Evolutionary conservation across 2,888 invertebrate genomes (phyloP), one percentile per base, ranked within the genome.

Genomic region (Epirrita christyi): DNA sequence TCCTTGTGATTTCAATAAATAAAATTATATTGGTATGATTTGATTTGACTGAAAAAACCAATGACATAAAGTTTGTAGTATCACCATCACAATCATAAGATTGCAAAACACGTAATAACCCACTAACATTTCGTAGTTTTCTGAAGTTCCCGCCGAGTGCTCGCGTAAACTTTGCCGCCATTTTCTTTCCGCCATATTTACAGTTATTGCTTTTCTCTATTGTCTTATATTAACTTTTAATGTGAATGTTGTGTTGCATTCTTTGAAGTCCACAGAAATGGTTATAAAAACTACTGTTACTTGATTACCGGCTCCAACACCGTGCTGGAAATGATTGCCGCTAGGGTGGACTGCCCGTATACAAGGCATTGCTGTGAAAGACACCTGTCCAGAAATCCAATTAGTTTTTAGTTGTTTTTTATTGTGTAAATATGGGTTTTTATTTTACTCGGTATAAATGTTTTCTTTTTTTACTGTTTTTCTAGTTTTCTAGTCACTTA

Each of bases 131-230:
- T 66, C 72, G 74, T 78, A 75, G 76, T 72, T 64, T 72, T 62
- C 67, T 71, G 75, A 75, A 79, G 77, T 75, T 74, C 64, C 43
- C 60, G 53, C 43, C 60, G 55, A 68, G 66, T 50, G 63, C 68
- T 67, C 61, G 71, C 61, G 67, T 44, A 38, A 82, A 82, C 79
- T 82, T 81, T 73, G 74, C 80, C 70, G 66, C 56, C 66, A 67
- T 70, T 73, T 74, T 76, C 72, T 80, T 78, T 66, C 65, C 59
- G 63, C 69, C 66, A 68, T 71, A 78, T 66, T 64, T 51, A 64
- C 69, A 55, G 66, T 69, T 70, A 75, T 75, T 71, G 62, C 44
- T 72, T 59, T 71, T 67, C 72, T 71, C 71, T 72, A 55, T 68
- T 59, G 63, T 69, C 67, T 68, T 72, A 69, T 70, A 68, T 70